A percentile compares a stretch with the other conserved stretches of the same genome.
These are phyloP conservation scores for Seriola rivoliana DNA, from an alignment of 2,113 vertebrate species.

Conservation along the genomic window DNA sequence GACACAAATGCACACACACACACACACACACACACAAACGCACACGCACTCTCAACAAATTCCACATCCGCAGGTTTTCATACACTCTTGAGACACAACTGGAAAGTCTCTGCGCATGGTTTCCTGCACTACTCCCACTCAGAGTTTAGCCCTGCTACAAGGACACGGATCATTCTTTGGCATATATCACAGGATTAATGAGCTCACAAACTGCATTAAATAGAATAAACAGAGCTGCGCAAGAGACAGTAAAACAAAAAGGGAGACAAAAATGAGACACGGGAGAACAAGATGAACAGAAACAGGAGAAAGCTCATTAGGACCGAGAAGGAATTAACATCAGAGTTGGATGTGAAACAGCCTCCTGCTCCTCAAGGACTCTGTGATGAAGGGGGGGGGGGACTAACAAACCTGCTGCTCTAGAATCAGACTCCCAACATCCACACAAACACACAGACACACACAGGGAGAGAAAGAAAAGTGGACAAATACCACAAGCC, in stretches of 20 bases:
- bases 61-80: slow-evolving; percentile 67
- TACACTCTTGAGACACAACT: slow-evolving; percentile 71
- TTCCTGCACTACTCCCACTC: slow-evolving; percentile 73
- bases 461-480: slow-evolving; percentile 49
- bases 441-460: slow-evolving; percentile 23
- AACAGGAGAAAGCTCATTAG: slow-evolving; percentile 27
- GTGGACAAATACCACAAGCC: slow-evolving; percentile 78
- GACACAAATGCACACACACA: slow-evolving; percentile 30
- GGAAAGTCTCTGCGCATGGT: slow-evolving; percentile 61
- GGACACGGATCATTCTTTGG: slow-evolving; percentile 62
- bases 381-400: slow-evolving; percentile 35
- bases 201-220: slow-evolving; percentile 64
- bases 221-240: slow-evolving; percentile 62
- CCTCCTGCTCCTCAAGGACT: slow-evolving; percentile 52
- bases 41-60: slow-evolving; percentile 52
- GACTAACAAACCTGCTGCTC: slow-evolving; percentile 57
- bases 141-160: slow-evolving; percentile 49
- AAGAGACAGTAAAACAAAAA: slow-evolving; percentile 47
- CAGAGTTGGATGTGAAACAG: slow-evolving; percentile 12
- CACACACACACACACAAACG: slow-evolving; percentile 37
- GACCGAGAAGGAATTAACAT: background rate
- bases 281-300: slow-evolving; percentile 27
- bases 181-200: slow-evolving; percentile 66
- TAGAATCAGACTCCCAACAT: slow-evolving; percentile 52
- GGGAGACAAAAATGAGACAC: slow-evolving; percentile 17